Evolutionary conservation across 2,797 vertebrate genomes (phyloP).

Genomic region (Scolopax bukidnonensis): DNA sequence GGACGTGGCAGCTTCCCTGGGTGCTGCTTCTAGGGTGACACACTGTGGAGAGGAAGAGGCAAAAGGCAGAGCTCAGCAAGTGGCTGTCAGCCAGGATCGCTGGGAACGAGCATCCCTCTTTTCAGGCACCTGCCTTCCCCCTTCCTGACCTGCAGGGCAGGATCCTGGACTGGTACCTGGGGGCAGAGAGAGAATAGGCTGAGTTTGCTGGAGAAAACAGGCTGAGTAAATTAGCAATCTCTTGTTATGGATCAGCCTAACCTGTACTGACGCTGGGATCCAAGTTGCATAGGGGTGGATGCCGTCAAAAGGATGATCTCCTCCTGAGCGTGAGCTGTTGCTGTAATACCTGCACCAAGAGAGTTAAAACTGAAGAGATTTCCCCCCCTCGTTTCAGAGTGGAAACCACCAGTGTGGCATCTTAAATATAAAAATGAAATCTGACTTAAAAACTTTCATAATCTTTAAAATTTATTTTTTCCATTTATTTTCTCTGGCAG

Average conservation of each 20-base stretch:
- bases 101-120: neutral
- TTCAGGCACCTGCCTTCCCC: neutral
- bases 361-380: neutral
- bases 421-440: neutral
- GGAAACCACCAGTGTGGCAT: neutral
- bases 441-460: neutral
- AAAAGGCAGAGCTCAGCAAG: neutral
- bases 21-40: neutral
- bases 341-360: neutral
- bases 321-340: too few relatives aligned
- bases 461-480: neutral
- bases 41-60: neutral
- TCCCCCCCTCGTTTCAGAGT: neutral
- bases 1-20: neutral
- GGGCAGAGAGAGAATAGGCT: neutral
- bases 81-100: rapidly evolving
- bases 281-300: rapidly evolving
- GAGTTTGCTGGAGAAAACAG: neutral
- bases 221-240: neutral
- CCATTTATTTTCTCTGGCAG: neutral
- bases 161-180: too few relatives aligned
- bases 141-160: neutral
- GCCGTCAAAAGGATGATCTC: neutral
- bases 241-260: neutral
- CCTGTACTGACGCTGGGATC: neutral